A percentile compares a stretch with the other conserved stretches of the same genome.
Conservation (phyloP, 2,888 invertebrate genomes). For the Plebejus anna region DNA sequence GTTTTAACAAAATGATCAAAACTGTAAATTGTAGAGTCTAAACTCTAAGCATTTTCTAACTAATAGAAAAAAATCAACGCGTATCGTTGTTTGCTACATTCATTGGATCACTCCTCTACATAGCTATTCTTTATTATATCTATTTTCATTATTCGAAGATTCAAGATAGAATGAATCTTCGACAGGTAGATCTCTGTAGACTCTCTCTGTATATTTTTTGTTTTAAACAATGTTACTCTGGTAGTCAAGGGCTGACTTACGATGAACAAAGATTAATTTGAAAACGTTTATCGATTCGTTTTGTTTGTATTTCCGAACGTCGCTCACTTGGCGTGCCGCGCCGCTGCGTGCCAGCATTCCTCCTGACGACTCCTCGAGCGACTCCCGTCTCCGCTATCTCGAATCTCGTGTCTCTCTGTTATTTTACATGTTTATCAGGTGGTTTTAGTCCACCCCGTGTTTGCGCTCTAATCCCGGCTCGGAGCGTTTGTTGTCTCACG, state of each 20-base stretch:
- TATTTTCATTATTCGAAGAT: too few species aligned
- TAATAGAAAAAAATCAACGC: background rate
- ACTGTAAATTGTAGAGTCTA: background rate
- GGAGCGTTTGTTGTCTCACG: conserved; percentile 64
- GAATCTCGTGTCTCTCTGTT: conserved; percentile 60
- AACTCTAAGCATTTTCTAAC: background rate
- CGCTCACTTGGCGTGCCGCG: conserved; percentile 36
- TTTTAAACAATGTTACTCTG: background rate
- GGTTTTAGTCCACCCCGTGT: conserved; percentile 63
- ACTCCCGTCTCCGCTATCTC: conserved; percentile 54
- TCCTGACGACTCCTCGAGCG: conserved; percentile 40
- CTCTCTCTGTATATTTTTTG: background rate
- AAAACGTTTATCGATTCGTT: conserved; percentile 27
- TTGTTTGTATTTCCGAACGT: conserved; percentile 35
- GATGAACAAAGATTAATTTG: background rate
- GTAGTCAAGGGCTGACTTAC: background rate
- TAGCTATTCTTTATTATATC: background rate
- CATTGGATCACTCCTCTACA: background rate
- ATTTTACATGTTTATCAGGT: conserved; percentile 64
- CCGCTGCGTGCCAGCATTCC: conserved; percentile 35
- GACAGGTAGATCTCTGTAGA: background rate
- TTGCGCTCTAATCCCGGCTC: conserved; percentile 68
- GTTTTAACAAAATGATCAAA: too few species aligned
- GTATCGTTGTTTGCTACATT: background rate
- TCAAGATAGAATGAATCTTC: background rate